A percentile compares a stretch with the other conserved stretches of the same genome.
These are phyloP conservation scores for Catocala sponsa DNA, from an alignment of 2,888 invertebrate species.

Conservation along the genomic window DNA sequence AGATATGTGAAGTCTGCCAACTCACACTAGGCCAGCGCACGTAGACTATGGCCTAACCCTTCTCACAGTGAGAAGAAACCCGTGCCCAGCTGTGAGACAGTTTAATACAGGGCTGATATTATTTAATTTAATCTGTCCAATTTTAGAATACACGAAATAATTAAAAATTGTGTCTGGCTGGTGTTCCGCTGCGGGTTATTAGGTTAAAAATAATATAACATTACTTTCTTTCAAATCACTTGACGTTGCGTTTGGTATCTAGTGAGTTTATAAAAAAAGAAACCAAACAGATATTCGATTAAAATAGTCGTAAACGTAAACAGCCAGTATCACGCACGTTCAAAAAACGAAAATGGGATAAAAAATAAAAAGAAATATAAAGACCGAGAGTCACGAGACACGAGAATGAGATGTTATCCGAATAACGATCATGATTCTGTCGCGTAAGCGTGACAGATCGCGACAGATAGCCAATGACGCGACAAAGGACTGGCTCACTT, in stretches of 20 bases:
- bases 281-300: constrained; percentile 44
- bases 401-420: constrained; percentile 65
- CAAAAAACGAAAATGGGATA: constrained; percentile 31
- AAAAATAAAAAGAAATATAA: constrained; percentile 28
- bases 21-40: too few relatives aligned
- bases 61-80: too few relatives aligned
- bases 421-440: constrained; percentile 47
- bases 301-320: constrained; percentile 39
- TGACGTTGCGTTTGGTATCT: not conserved
- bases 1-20: too few relatives aligned
- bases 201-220: not conserved
- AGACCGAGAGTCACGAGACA: constrained; percentile 49
- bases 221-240: not conserved
- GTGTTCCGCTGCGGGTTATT: too few relatives aligned
- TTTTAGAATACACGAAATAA: too few relatives aligned
- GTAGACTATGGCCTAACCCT: too few relatives aligned
- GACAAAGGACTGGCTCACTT: constrained; percentile 52
- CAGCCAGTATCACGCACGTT: constrained; percentile 42
- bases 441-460: constrained; percentile 59
- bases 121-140: too few relatives aligned
- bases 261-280: constrained; percentile 35
- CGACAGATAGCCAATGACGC: constrained; percentile 44
- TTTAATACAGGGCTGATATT: too few relatives aligned
- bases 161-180: too few relatives aligned
- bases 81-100: too few relatives aligned